Base-by-base conservation (phyloP, 2,113 vertebrate species). In the Hiodon alosoides region DNA sequence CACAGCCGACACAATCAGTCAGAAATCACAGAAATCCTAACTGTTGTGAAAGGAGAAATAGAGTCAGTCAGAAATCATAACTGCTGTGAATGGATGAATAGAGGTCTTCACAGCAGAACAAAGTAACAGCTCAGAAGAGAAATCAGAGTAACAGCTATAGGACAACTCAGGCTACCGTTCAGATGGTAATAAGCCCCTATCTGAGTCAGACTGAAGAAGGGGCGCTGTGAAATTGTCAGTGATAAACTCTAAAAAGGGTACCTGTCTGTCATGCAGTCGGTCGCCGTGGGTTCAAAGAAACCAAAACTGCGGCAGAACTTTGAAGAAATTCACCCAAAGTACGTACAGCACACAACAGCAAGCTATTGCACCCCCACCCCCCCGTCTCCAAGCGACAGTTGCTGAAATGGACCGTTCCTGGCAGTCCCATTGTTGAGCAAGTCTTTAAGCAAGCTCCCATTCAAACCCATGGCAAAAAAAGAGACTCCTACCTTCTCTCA, bases 401-500 rank as follows among this genome's bases (percentile, higher is more conserved):
- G 64, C 75, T 75, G 71, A 78, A 83, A 78, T 79, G 80, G 81
- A 78, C 83, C 83, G 52, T 79, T 87, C 80, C 82, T 80, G 68
- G 85, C 80, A 78, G 74, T 64, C 67, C 82, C 83, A 89, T 91
- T 88, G 88, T 89, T 87, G 82, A 78, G 79, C 52, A 48, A 59
- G 62, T 53, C 69, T 83, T 75, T 73, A 68, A 81, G 78, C 58
- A 66, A 71, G 76, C 70, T 66, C 53, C 75, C 76, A 73, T 57
- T 57, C 7, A 82, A 73, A 75, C 59, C 75, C 70, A 50, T n/a
- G 68, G 68, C 31, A 57, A 13, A 50, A 69, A 51, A 57, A 62
- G 8, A 50, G 62, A 77, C 67, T 82, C 90, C 84, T 91, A 91
- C 90, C 90, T 91, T 88, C 83, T 83, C 79, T 88, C 86, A 88